Evolutionary conservation across 2,113 vertebrate species (phyloP), one percentile per base, ranked within the genome.

Genomic region (Sclerurus mexicanus): DNA sequence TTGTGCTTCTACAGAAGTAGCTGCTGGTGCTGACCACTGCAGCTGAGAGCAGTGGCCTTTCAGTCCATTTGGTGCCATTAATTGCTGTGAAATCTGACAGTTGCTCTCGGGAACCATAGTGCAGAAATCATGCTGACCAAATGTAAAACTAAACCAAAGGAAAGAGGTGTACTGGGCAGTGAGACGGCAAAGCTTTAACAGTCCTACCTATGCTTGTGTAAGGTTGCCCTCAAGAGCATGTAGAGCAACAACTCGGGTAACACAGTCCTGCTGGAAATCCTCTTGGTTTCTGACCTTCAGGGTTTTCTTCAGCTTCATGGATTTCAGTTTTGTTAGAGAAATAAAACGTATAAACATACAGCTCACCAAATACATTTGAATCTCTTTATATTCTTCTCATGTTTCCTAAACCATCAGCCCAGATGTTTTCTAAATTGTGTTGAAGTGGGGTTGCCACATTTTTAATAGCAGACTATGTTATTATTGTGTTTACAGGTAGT

Each of bases 361-460:
- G 15, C 55, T 71, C 8, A 20, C 33, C 14, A 42, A 31, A 24
- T 46, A 49, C 7, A 0, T 47, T 63, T 58, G 28, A 59, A 60
- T 76, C 21, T 74, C 24, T 52, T 3, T 16, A 6, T 42, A 9
- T 79, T 46, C 53, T 80, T 67, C n/a, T 62, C 2, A 0, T 86
- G 22, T 87, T 81, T 72, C 28, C 69, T 46, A 53, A 78, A 40
- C 68, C 68, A 49, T 91, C 63, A 88, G 82, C 31, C 76, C 44
- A 62, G 76, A 25, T 33, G 27, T 69, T 77, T 52, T 47, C 71
- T 42, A 24, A n/a, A 35, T 37, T 67, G 44, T 88, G 69, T 23
- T 37, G 49, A 62, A 79, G 46, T 75, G 53, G 22, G 27, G 7
- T 78, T 73, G 47, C 67, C 17, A 7, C 8, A 7, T 91, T 42